A percentile compares a stretch with the other conserved stretches of the same genome.
Conservation (phyloP, 2,113 vertebrate genomes). For the Spilogale gracilis region DNA sequence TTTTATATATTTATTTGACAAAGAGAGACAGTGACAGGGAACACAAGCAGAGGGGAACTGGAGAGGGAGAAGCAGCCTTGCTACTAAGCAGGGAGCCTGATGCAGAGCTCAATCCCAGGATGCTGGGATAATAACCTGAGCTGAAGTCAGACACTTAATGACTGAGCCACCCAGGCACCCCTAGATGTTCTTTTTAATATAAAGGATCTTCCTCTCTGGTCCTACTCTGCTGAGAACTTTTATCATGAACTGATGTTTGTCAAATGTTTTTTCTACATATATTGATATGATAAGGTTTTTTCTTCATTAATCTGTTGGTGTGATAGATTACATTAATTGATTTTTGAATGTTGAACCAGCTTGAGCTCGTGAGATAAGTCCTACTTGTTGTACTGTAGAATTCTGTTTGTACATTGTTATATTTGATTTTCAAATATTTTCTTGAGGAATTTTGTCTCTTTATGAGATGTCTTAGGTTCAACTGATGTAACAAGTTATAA, state of each 20-base stretch:
- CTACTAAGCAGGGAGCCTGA: neutral
- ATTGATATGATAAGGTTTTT: neutral
- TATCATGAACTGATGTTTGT: neutral
- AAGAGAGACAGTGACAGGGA: neutral
- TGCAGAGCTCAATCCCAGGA: neutral
- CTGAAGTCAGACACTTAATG: neutral
- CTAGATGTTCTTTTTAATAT: neutral
- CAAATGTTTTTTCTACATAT: neutral
- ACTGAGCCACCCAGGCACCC: neutral
- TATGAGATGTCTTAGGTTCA: neutral
- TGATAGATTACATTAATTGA: neutral
- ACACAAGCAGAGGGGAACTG: neutral
- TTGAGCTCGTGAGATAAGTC: neutral
- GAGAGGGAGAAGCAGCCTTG: neutral
- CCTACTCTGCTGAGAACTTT: neutral
- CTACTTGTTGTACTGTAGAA: neutral
- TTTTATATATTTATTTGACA: neutral
- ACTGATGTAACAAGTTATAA: neutral
- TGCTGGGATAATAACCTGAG: neutral
- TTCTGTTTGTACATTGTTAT: neutral
- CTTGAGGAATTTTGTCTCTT: neutral
- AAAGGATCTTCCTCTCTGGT: neutral
- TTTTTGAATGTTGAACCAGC: neutral
- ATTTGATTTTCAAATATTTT: neutral
- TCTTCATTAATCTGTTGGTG: neutral